Conservation (phyloP, 1,140 invertebrate species). For the Drosophila lini region DNA sequence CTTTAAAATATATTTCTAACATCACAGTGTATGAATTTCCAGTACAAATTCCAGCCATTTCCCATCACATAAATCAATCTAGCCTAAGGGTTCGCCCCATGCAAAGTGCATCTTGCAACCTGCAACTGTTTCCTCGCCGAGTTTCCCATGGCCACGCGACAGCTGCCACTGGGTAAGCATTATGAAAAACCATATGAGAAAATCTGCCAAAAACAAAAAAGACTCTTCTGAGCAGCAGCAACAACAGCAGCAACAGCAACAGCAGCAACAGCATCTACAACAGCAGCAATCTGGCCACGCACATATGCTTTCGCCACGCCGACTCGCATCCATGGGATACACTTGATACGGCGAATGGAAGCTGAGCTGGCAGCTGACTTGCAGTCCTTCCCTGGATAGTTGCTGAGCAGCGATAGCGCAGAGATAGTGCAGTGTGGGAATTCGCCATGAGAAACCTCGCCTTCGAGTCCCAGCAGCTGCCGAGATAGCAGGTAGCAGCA, state of each 20-base stretch:
- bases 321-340: conserved; percentile 53
- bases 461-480: conserved; percentile 34
- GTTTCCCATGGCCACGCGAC: conserved; percentile 69
- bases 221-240: conserved; percentile 19
- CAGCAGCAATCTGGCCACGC: conserved; percentile 56
- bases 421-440: conserved; percentile 62
- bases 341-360: conserved; percentile 59
- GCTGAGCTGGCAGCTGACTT: conserved; percentile 67
- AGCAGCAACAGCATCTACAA: not conserved
- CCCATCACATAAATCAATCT: conserved; percentile 27
- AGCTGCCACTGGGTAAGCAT: conserved; percentile 60
- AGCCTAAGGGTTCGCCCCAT: conserved; percentile 20
- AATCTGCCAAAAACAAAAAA: conserved; percentile 61
- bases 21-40: not conserved
- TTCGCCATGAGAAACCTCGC: conserved; percentile 71
- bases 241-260: not conserved
- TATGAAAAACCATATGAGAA: conserved; percentile 75
- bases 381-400: conserved; percentile 58
- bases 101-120: conserved; percentile 48
- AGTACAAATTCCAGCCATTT: conserved; percentile 11
- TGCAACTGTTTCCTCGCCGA: conserved; percentile 55
- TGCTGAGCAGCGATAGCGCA: conserved; percentile 44
- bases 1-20: not conserved
- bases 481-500: conserved; percentile 51
- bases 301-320: conserved; percentile 55